A percentile compares a stretch with the other conserved stretches of the same genome.
These are phyloP conservation scores for Plutella xylostella DNA, from an alignment of 2,888 invertebrate species.

Conservation along the genomic window DNA sequence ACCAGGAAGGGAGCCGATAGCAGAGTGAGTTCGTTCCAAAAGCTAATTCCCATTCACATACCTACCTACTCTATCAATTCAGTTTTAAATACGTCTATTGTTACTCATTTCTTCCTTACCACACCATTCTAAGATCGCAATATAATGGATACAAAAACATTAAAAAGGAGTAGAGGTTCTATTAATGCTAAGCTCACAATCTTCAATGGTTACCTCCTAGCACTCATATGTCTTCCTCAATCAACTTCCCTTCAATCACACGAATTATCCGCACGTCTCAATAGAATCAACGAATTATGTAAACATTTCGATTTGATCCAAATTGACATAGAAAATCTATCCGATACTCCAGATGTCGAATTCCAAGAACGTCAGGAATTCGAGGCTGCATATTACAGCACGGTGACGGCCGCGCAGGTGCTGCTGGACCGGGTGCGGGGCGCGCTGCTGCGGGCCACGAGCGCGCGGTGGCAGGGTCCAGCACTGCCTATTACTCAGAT, in stretches of 20 bases:
- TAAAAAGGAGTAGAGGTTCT: no score
- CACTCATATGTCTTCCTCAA: neutral
- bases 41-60: no score
- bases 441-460: neutral
- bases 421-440: slow-evolving; percentile 4
- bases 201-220: neutral
- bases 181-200: neutral
- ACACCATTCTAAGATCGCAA: no score
- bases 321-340: slow-evolving; percentile 11
- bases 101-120: no score
- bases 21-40: no score
- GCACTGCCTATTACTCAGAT: slow-evolving; percentile 6
- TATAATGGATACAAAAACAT: no score
- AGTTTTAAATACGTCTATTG: no score
- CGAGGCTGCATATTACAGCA: slow-evolving; percentile 11
- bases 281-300: slow-evolving; percentile 13
- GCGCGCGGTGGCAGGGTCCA: slow-evolving; percentile 13
- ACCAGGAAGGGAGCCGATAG: no score
- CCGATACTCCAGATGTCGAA: slow-evolving; percentile 13
- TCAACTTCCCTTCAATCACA: neutral
- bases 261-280: slow-evolving; percentile 6
- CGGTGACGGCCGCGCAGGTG: slow-evolving; percentile 11
- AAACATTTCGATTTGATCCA: slow-evolving; percentile 11
- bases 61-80: no score
- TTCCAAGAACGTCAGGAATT: slow-evolving; percentile 11